Evolutionary conservation across 2,888 invertebrate species (phyloP).

Genomic region (Drosophila mayaguana): DNA sequence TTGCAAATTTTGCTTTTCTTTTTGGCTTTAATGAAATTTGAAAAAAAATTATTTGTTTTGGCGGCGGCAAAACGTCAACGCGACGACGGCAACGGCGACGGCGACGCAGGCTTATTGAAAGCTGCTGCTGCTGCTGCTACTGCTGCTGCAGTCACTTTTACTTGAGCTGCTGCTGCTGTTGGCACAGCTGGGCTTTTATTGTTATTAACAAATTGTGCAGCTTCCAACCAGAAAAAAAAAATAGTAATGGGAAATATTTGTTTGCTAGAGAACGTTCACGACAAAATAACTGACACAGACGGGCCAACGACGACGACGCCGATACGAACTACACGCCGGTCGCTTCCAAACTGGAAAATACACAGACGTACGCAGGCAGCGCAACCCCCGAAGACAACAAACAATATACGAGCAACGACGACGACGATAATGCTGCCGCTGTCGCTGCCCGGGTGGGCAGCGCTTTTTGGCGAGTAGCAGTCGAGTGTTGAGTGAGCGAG

Average conservation of each 20-base stretch:
- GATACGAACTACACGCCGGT: slow-evolving; percentile 86
- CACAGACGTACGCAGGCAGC: slow-evolving; percentile 80
- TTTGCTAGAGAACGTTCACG: slow-evolving; percentile 33
- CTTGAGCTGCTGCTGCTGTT: slow-evolving; percentile 5
- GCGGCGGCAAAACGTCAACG: slow-evolving; percentile 73
- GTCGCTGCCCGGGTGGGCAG: slow-evolving; percentile 16
- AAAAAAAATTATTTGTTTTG: slow-evolving; percentile 55
- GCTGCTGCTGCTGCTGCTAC: slow-evolving; percentile 1
- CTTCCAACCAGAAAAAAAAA: slow-evolving; percentile 15
- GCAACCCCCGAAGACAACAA: slow-evolving; percentile 62
- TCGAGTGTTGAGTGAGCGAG: slow-evolving; percentile 41
- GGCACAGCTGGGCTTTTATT: slow-evolving; percentile 7
- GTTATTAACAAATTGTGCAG: slow-evolving; percentile 23
- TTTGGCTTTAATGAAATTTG: neutral
- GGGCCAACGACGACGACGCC: slow-evolving; percentile 71
- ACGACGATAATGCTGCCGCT: slow-evolving; percentile 1
- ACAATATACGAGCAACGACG: slow-evolving; percentile 18
- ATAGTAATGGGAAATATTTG: neutral
- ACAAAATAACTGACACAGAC: slow-evolving; percentile 52
- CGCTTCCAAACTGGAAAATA: slow-evolving; percentile 85
- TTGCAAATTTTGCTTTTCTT: slow-evolving; percentile 4
- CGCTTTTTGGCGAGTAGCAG: slow-evolving; percentile 30
- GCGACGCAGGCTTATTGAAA: slow-evolving; percentile 3
- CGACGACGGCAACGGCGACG: slow-evolving; percentile 42
- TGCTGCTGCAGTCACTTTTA: slow-evolving; percentile 10